Evolutionary conservation across 1,140 invertebrate genomes (phyloP), one percentile per base, ranked within the genome.

Genomic region (Sinella curviseta): DNA sequence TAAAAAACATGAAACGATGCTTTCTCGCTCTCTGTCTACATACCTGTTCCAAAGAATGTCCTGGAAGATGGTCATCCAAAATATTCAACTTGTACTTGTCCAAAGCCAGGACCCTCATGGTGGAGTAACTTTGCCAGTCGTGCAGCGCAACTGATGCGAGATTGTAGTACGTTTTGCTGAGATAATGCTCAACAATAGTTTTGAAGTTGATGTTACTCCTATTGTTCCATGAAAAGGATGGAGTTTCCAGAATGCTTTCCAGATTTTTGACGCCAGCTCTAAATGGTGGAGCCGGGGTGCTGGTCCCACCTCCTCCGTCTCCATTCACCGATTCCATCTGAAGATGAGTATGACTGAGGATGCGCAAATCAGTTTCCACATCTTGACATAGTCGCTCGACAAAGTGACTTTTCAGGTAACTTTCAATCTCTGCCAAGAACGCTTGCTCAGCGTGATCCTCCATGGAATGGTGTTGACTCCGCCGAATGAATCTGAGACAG

Each of bases 101-200:
- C 84, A 91, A 89, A 0, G 97, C 97, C 85, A 99, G 90, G 85
- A 94, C 92, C 81, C 96, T 91, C 97, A 99, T 99, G 87, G 97
- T 95, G 39, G 94, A 93, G 86, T 99, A 99, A 0, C 96, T 97
- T 87, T 95, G 94, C 96, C 97, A 99, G 87, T 99, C 96, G 84
- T 99, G 97, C 24, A 98, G 88, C 24, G 97, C 96, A 35, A 99
- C 96, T 0, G 97, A 97, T 0, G 97, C 99, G 83, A 99, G 89
- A 88, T 99, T 98, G 87, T 99, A 99, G 87, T 98, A 99, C 81
- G 94, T 98, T 82, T 92, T 92, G 82, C 97, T 95, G 57, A 99
- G 89, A 87, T 99, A 98, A 85, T 95, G 92, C 87, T 98, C 97
- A 1, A 97, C 79, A 57, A 79, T 81, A 81, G 78, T 80, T 84